A percentile compares a stretch with the other conserved stretches of the same genome.
These are phyloP conservation scores for Ophiothrix spiculata DNA, from an alignment of 35 echinoderm and acorn worm genomes.

Conservation along the genomic window DNA sequence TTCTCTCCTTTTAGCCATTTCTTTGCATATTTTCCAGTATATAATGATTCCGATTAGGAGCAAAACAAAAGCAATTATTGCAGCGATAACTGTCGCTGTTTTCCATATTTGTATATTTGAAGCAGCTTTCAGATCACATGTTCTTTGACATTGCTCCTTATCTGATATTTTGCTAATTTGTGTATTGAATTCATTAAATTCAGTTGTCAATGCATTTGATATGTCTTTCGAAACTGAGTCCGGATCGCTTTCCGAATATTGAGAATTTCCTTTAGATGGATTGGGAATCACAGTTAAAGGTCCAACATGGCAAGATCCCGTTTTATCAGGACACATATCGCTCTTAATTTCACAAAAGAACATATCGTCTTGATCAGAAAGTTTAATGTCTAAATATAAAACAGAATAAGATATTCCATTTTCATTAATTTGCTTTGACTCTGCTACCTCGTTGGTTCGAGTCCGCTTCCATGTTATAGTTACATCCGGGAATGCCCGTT, in stretches of 20 bases:
- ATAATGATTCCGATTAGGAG: neutral
- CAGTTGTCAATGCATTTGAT: neutral
- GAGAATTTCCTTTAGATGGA: neutral
- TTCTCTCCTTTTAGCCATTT: neutral
- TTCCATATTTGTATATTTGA: neutral
- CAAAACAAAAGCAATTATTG: neutral
- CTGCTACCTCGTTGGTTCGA: neutral
- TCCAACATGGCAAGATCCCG: neutral
- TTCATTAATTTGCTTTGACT: neutral
- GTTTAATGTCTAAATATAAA: neutral
- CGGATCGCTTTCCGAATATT: neutral
- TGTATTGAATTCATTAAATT: neutral
- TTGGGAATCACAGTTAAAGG: neutral
- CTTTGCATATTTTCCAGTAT: neutral
- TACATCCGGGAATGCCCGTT: neutral
- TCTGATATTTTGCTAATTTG: neutral
- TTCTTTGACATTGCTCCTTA: neutral
- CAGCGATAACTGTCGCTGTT: neutral
- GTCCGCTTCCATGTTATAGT: neutral
- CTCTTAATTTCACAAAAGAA: neutral
- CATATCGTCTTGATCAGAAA: neutral
- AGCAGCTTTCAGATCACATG: neutral
- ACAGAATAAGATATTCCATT: neutral
- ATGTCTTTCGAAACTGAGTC: no score
- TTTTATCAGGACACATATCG: neutral